These are phyloP conservation scores for Bombus waltoni DNA, from an alignment of 1,140 invertebrate species.

Conservation along the genomic window DNA sequence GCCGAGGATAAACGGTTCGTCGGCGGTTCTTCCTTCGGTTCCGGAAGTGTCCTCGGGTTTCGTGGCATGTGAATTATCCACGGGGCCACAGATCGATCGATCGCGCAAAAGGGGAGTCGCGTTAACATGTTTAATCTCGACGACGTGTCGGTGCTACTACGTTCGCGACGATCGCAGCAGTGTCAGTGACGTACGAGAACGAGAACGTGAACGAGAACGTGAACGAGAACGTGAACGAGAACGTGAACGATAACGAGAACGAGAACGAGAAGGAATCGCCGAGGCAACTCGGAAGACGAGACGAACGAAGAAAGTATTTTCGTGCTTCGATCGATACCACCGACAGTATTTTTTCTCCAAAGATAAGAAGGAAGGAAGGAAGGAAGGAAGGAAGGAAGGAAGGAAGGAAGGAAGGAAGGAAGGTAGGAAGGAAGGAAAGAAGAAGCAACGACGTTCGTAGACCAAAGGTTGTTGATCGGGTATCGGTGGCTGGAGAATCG, in stretches of 20 bases:
- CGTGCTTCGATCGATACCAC: neutral
- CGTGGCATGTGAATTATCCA: slow-evolving; percentile 19
- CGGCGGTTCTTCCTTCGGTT: neutral
- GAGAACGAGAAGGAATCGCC: neutral
- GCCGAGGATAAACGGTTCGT: slow-evolving; percentile 30
- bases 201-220: neutral
- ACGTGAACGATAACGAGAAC: neutral
- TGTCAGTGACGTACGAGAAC: slow-evolving; percentile 31
- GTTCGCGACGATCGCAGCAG: slow-evolving; percentile 13
- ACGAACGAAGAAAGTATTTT: neutral
- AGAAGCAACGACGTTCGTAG: too few relatives aligned
- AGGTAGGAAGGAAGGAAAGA: neutral
- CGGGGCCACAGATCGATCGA: neutral
- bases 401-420: neutral
- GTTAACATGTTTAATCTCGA: slow-evolving; percentile 6
- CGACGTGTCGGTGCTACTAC: neutral
- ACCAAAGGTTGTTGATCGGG: too few relatives aligned
- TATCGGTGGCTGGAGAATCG: too few relatives aligned
- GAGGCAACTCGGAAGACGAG: neutral
- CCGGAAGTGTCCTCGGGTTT: slow-evolving; percentile 23
- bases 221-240: neutral
- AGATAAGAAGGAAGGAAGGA: slow-evolving; percentile 14
- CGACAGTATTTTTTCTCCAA: slow-evolving; percentile 53
- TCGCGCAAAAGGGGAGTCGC: neutral
- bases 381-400: neutral